Conservation (phyloP, 2,888 invertebrate genomes). For the Heterodera filipjevi region DNA sequence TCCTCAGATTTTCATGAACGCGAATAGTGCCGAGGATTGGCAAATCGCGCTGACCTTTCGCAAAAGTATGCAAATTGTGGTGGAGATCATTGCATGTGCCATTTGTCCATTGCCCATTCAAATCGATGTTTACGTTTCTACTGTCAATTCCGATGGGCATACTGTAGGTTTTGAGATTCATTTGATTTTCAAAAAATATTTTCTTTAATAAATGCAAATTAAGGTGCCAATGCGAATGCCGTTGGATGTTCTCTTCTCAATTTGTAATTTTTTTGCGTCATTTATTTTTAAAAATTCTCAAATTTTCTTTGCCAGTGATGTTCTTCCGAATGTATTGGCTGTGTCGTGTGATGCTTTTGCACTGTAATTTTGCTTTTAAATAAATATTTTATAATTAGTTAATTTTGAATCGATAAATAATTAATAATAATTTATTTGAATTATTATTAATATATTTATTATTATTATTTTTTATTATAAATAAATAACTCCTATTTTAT, state of each 20-base stretch:
- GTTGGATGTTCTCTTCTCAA: conserved; percentile 92
- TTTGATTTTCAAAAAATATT: neutral
- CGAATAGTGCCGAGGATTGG: conserved; percentile 99
- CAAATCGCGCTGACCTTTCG: conserved; percentile 96
- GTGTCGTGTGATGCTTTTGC: conserved; percentile 97
- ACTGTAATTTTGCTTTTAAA: conserved; percentile 71
- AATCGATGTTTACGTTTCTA: conserved; percentile 93
- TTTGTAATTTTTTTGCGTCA: conserved; percentile 70
- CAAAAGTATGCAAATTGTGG: conserved; percentile 27
- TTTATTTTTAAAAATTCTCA: neutral
- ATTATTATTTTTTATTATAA: too few species aligned
- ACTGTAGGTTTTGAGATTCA: conserved; percentile 31
- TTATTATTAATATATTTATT: too few species aligned
- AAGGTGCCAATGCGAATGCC: conserved; percentile 68
- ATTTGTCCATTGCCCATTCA: conserved; percentile 97
- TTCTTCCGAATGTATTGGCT: conserved; percentile 98
- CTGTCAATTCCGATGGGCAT: conserved; percentile 82
- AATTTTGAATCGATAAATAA: neutral
- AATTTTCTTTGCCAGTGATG: conserved; percentile 74
- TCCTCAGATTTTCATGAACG: conserved; percentile 97
- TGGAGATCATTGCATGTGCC: conserved; percentile 83
- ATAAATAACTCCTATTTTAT: too few species aligned
- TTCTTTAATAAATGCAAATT: conserved; percentile 8
- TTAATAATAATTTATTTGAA: too few species aligned
- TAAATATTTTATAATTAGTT: neutral